Conservation (phyloP, 2,797 vertebrate species). For the Pseudochaenichthys georgianus region DNA sequence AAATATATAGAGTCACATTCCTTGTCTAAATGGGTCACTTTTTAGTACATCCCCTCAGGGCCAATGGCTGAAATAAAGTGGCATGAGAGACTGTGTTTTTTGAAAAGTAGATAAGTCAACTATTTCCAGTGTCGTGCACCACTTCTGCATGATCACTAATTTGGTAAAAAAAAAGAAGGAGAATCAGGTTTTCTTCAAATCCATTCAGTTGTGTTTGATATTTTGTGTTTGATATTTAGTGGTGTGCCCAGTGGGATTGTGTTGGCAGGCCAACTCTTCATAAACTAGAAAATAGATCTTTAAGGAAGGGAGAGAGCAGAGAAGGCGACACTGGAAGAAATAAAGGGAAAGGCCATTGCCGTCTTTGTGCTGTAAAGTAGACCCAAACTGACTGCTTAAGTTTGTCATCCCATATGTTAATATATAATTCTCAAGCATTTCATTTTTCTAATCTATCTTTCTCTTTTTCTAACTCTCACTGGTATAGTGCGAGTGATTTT, state of each 20-base stretch:
- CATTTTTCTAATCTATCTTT: not conserved
- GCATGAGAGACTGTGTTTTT: not conserved
- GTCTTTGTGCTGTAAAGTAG: not conserved
- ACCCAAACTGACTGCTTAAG: not conserved
- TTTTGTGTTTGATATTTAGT: not conserved
- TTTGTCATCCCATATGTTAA: not conserved
- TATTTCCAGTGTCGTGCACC: not conserved
- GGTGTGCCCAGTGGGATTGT: not conserved
- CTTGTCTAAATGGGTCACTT: not conserved
- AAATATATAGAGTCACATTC: not conserved
- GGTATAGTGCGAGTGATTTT: slow-evolving; percentile 32
- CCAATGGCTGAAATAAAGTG: not conserved
- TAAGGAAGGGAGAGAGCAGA: not conserved
- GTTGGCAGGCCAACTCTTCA: not conserved
- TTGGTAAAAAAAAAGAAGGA: not conserved
- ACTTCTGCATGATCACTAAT: not conserved
- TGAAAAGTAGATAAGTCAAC: not conserved
- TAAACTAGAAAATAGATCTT: not conserved
- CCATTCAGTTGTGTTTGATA: not conserved
- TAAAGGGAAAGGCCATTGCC: not conserved
- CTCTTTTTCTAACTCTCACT: slow-evolving; percentile 2
- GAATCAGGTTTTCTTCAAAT: not conserved
- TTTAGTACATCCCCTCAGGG: not conserved
- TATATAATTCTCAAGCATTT: slow-evolving; percentile 1
- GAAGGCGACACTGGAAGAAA: not conserved